These are phyloP conservation scores for Leptoclinus maculatus DNA, from an alignment of 2,797 vertebrate genomes.

Conservation along the genomic window DNA sequence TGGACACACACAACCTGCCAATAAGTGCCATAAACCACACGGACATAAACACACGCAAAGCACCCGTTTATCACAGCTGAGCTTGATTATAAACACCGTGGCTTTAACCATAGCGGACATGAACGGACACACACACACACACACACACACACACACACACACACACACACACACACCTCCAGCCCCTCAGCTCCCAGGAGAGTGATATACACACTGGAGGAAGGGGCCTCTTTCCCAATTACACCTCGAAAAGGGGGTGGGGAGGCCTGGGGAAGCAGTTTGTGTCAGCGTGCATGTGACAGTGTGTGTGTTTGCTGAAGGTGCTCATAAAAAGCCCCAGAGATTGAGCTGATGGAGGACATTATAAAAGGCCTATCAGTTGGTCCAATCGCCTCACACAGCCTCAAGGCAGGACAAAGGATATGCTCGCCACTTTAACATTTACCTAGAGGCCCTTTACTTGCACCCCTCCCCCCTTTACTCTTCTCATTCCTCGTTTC, in stretches of 20 bases:
- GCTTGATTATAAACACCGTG: conserved; percentile 76
- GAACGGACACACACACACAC: conserved; percentile 36
- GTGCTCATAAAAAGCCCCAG: conserved; percentile 79
- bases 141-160: conserved; percentile 41
- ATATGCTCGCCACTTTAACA: conserved; percentile 66
- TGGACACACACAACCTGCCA: conserved; percentile 47
- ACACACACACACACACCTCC: conserved; percentile 41
- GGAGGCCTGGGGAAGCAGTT: conserved; percentile 1
- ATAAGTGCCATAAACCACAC: conserved; percentile 64
- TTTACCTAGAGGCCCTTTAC: conserved; percentile 72
- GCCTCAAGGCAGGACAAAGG: conserved; percentile 77
- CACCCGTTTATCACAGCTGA: conserved; percentile 67
- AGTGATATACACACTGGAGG: conserved; percentile 64
- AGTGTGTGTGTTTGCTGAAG: conserved; percentile 59
- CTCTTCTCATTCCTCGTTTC: neutral
- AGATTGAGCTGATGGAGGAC: conserved; percentile 75
- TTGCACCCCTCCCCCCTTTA: conserved; percentile 25
- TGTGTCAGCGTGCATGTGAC: conserved; percentile 11
- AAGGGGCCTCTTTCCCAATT: conserved; percentile 75
- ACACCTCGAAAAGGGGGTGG: conserved; percentile 50
- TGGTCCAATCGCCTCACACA: conserved; percentile 62
- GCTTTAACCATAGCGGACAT: conserved; percentile 52
- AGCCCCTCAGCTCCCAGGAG: conserved; percentile 65
- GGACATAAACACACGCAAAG: conserved; percentile 62
- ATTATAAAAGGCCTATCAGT: conserved; percentile 76